Conservation (phyloP, 2,888 invertebrate species). For the Limenitis camilla region DNA sequence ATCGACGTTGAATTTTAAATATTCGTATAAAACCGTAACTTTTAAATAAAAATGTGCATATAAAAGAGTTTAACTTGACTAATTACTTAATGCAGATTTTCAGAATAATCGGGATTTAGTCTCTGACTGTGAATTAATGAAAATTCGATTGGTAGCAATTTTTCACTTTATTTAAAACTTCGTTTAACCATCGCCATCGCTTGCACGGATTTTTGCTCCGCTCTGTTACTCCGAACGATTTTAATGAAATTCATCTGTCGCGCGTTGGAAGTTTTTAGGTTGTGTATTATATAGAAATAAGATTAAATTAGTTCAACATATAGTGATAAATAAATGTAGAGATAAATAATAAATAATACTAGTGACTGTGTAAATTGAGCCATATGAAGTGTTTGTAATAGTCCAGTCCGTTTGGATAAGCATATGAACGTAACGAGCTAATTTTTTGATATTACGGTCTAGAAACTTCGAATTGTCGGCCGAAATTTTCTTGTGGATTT, state of each 20-base stretch:
- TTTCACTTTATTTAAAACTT: constrained; percentile 19
- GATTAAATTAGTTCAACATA: no score
- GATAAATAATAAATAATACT: no score
- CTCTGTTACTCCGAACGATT: constrained; percentile 13
- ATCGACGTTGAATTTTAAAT: not conserved
- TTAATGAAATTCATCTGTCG: constrained; percentile 20
- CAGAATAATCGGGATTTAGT: not conserved
- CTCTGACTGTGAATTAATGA: not conserved
- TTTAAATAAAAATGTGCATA: not conserved
- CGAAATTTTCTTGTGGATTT: no score
- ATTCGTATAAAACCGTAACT: not conserved
- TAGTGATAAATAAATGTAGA: no score
- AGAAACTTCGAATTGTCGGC: no score
- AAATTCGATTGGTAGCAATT: constrained; percentile 4
- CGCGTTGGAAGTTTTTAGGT: constrained; percentile 2
- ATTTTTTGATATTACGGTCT: no score
- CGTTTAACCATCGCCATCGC: constrained; percentile 12
- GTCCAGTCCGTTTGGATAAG: no score
- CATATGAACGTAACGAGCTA: no score
- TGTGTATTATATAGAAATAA: no score
- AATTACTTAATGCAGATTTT: not conserved
- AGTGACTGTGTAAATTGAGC: no score
- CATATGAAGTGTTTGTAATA: no score
- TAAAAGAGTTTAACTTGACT: not conserved
- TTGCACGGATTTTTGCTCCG: constrained; percentile 9